Conservation (phyloP, 1,140 invertebrate genomes). For the Meloidogyne floridensis region DNA sequence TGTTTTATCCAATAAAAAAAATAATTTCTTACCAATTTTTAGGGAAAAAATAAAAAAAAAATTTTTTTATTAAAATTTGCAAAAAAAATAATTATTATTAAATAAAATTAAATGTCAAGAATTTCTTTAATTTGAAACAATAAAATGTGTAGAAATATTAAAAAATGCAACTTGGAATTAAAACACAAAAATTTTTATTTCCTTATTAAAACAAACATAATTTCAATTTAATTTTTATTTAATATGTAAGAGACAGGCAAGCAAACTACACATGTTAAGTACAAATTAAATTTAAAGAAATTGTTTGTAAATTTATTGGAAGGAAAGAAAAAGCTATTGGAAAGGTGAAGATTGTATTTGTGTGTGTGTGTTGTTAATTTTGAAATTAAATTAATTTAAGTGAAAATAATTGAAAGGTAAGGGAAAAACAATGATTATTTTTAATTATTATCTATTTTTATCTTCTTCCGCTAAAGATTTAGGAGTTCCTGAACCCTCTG, state of each 20-base stretch:
- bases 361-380: background rate
- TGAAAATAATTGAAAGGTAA: background rate
- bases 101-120: no score
- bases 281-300: constrained; percentile 1
- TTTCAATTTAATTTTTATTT: background rate
- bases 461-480: constrained; percentile 17
- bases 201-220: background rate
- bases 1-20: no score
- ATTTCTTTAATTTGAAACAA: no score
- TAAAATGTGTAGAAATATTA: background rate
- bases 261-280: no score
- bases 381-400: background rate
- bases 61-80: background rate
- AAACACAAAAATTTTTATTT: background rate
- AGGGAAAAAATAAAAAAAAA: background rate
- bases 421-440: background rate
- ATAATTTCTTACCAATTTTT: no score
- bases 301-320: background rate
- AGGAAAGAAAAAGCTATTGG: background rate
- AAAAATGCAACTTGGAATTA: background rate
- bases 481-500: constrained; percentile 17
- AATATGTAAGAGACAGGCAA: background rate
- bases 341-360: background rate
- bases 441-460: no score
- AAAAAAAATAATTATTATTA: no score